Evolutionary conservation across 2,888 invertebrate genomes (phyloP), one percentile per base, ranked within the genome.

Genomic region (Epinotia ramella): DNA sequence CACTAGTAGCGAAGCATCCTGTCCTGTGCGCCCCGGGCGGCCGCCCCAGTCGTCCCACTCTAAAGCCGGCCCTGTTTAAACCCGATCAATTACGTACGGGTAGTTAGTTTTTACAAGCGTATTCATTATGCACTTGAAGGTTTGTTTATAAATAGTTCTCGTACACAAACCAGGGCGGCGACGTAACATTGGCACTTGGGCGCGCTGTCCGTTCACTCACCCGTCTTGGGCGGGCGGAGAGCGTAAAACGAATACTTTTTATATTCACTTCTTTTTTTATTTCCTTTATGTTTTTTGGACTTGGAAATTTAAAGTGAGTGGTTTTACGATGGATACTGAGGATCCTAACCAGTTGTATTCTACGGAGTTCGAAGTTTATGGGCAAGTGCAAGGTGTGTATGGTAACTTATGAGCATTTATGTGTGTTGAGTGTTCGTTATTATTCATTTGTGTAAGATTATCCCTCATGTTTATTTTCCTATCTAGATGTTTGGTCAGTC

Each of bases 331-430:
- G 96, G 95, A 95, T 80, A 89, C 94, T 65, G 95, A 95, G 79
- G 95, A 95, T 79, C 91, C 94, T 77, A 96, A 95, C 83, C 95
- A 95, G 73, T 92, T 97, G 80, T 96, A 97, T 62, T 97, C 98
- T 57, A 97, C 97, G 60, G 98, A 98, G 84, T 98, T 98, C 87
- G 98, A 98, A 92, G 98, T 98, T 77, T 98, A 95, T 86, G 98
- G 98, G 74, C 97, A 97, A 92, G 98, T 98, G 56, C 98, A 98
- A 96, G 98, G 98, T 98, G 92, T 18, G 67, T 24, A 20, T 5
- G 6, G 4, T n/a, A 16, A 62, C n/a, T 12, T 20, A 33, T 9
- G 40, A 9, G 9, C 40, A 40, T 40, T 40, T 40, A 40, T 40
- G 40, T 40, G 9, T 9, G 40, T 40, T 1, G 40, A 40, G 40